Base-by-base conservation (phyloP, 1,140 invertebrate species). In the Tetramorium alpestre region DNA sequence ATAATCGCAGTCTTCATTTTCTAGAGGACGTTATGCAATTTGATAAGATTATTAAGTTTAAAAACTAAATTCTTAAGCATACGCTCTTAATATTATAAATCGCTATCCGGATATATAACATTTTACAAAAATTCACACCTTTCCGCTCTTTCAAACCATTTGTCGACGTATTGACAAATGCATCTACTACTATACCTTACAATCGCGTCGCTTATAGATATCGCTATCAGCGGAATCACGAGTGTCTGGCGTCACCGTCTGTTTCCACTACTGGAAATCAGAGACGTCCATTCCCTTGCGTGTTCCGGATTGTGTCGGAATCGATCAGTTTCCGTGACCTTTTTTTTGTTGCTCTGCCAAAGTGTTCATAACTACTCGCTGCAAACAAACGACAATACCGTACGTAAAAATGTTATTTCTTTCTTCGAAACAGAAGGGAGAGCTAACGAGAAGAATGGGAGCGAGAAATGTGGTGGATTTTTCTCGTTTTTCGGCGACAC, bases 241-340 rank as follows among this genome's bases (percentile, higher is more conserved):
- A 62, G 54, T 75, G 54, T 84, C 69, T 75, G 54, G n/a, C 69
- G 41, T 33, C 41, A 33, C 1, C 25, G 67, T 13, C 18, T 73
- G 54, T 75, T 84, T 75, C 41, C 28, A 84, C 41, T 84, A 73
- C 80, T 73, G 51, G n/a, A 73, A 84, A 60, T 84, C 80, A 84
- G 69, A 60, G 25, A 47, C 54, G 69, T 84, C 56, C 41, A 38
- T 75, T 84, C 80, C n/a, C 13, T 60, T 38, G 54, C 13, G 22
- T 72, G 25, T 60, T 49, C 49, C 41, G 69, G 5, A 44, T n/a
- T 44, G 41, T 11, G 33, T 72, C 51, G 18, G 11, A 28, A 38
- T 56, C 69, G 80, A 75, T 84, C 56, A 49, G 41, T 49, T 73
- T 38, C 11, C 69, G 10, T 7, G 41, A 60, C 54, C 62, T 62